These are phyloP conservation scores for Scarus forsteni DNA, from an alignment of 2,797 vertebrate species.

Conservation along the genomic window DNA sequence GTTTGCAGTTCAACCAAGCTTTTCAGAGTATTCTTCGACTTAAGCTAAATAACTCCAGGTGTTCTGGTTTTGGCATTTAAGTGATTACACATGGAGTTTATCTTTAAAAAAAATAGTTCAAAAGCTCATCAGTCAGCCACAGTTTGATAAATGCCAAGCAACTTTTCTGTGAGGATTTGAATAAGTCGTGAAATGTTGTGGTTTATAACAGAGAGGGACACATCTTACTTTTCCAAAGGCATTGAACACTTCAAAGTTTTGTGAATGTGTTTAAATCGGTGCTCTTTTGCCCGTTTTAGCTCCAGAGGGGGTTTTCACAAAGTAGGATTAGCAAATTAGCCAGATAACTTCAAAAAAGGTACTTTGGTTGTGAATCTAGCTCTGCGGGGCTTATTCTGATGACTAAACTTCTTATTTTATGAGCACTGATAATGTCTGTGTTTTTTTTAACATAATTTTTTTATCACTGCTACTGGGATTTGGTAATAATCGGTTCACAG, in stretches of 20 bases:
- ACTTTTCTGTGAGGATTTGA: background rate
- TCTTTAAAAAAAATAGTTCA: background rate
- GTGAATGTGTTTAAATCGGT: slow-evolving; percentile 10
- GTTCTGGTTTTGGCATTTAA: background rate
- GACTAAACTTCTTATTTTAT: slow-evolving; percentile 32
- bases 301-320: slow-evolving; percentile 25
- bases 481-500: slow-evolving; percentile 16
- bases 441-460: slow-evolving; percentile 13
- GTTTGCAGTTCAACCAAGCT: background rate
- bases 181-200: background rate
- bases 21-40: background rate
- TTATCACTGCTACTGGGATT: slow-evolving; percentile 4
- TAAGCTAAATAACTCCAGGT: background rate
- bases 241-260: slow-evolving; percentile 25
- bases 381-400: slow-evolving; percentile 17
- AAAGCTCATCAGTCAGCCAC: background rate
- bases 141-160: background rate
- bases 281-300: background rate
- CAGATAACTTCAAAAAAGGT: slow-evolving; percentile 26
- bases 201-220: background rate
- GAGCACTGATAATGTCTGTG: background rate
- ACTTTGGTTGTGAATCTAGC: slow-evolving; percentile 19
- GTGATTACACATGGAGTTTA: background rate
- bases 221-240: slow-evolving; percentile 6
- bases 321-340: slow-evolving; percentile 50